Conservation (phyloP, 2,888 invertebrate genomes). For the Asteroscopus sphinx region DNA sequence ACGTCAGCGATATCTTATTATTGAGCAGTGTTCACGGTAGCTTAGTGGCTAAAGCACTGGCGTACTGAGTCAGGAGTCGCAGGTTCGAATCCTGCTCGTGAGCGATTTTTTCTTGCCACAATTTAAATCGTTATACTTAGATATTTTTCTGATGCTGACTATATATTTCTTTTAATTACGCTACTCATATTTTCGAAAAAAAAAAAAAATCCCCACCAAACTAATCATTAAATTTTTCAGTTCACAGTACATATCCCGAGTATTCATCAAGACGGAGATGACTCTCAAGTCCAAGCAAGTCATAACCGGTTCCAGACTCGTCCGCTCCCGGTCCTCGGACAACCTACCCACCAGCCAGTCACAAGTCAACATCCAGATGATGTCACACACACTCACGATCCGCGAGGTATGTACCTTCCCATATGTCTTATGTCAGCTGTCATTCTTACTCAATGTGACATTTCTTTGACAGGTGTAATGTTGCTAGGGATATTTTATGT, state of each 20-base stretch:
- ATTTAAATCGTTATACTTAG: no score
- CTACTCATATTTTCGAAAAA: no score
- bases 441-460: conserved; percentile 35
- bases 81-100: no score
- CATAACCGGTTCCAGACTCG: conserved; percentile 93
- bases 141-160: no score
- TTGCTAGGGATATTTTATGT: conserved; percentile 32
- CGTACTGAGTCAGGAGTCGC: no score
- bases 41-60: no score
- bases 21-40: no score
- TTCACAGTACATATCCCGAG: conserved; percentile 97
- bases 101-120: no score
- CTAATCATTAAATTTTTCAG: conserved; percentile 78
- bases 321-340: conserved; percentile 96
- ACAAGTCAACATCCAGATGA: conserved; percentile 98
- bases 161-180: no score
- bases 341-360: conserved; percentile 97
- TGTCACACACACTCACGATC: conserved; percentile 97
- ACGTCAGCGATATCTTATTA: no score
- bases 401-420: conserved; percentile 93
- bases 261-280: conserved; percentile 98
- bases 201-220: no score
- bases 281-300: conserved; percentile 96
- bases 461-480: conserved; percentile 45
- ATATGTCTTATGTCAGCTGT: background rate